Evolutionary conservation across 2,888 invertebrate genomes (phyloP), one percentile per base, ranked within the genome.

Genomic region (Lampropteryx suffumata): DNA sequence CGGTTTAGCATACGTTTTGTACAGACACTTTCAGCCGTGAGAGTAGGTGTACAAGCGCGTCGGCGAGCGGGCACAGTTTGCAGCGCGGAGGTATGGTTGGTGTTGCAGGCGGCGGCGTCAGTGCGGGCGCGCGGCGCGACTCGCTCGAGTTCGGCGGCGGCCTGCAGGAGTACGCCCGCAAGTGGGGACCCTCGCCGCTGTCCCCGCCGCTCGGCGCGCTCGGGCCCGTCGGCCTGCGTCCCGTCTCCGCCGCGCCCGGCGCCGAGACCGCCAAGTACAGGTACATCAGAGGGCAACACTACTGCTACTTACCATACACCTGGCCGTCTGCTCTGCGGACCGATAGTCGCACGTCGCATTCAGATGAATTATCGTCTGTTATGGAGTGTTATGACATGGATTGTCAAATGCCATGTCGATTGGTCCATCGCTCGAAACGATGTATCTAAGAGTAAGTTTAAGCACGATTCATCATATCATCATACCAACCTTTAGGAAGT

Each of bases 261-360:
- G 97, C 98, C 1, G 98, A 98, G 90, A 95, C 95, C 64, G 92
- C 92, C 67, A 94, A 93, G 82, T 93, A 93, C 82, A 92, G 95
- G 84, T 94, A 84, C 73, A 42, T 59, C n/a, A n/a, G n/a, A n/a
- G n/a, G n/a, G n/a, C n/a, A n/a, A n/a, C n/a, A n/a, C n/a, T n/a
- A n/a, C n/a, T n/a, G n/a, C n/a, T n/a, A n/a, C n/a, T n/a, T n/a
- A 21, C 21, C 21, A 21, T 21, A 3, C 21, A 21, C 21, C 21
- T 21, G 2, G 21, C 5, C 5, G 5, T n/a, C n/a, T n/a, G n/a
- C n/a, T n/a, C n/a, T n/a, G n/a, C n/a, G n/a, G n/a, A n/a, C n/a
- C n/a, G n/a, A n/a, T n/a, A n/a, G n/a, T n/a, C n/a, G n/a, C n/a
- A n/a, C n/a, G n/a, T n/a, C n/a, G n/a, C n/a, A n/a, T n/a, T n/a